phyloP scores from a whole-genome alignment of 2,888 invertebrate species.

The Bugulina stolonifera region DNA sequence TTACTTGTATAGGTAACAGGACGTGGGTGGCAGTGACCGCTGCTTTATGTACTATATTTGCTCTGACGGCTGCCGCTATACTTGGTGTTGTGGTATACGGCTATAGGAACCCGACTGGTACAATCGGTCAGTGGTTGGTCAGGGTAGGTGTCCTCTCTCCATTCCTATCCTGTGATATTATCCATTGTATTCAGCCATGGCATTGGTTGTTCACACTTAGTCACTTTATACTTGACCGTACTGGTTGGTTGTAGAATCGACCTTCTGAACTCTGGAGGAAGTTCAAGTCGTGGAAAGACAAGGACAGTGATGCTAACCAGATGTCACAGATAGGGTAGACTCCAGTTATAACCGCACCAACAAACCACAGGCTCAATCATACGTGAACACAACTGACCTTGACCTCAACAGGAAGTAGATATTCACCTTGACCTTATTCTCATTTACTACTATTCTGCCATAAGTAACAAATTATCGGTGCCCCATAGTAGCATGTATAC shows the following conservation, averaged over 20 bases:
- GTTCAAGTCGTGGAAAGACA: constrained; percentile 21
- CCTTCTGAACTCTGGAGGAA: constrained; percentile 20
- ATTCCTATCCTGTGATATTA: no score
- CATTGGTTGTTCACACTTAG: no score
- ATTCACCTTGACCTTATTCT: no score
- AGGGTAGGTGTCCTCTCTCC: constrained; percentile 5
- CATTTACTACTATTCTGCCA: no score
- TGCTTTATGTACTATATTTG: constrained; percentile 13
- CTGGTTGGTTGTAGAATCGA: constrained; percentile 15
- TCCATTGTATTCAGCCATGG: no score
- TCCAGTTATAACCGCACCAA: no score
- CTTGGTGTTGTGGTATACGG: not conserved
- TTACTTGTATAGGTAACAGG: not conserved
- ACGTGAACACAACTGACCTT: no score
- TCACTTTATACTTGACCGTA: no score
- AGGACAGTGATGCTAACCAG: not conserved
- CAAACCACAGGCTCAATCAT: no score
- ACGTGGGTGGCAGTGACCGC: constrained; percentile 5
- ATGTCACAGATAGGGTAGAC: not conserved
- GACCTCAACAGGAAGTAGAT: no score
- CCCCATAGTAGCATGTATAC: no score
- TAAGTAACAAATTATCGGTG: no score
- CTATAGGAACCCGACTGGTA: not conserved
- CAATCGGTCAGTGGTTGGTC: constrained; percentile 5
- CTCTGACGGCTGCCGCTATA: not conserved